Base-by-base conservation (phyloP, 2,113 vertebrate species). In the Amphiprion percula region DNA sequence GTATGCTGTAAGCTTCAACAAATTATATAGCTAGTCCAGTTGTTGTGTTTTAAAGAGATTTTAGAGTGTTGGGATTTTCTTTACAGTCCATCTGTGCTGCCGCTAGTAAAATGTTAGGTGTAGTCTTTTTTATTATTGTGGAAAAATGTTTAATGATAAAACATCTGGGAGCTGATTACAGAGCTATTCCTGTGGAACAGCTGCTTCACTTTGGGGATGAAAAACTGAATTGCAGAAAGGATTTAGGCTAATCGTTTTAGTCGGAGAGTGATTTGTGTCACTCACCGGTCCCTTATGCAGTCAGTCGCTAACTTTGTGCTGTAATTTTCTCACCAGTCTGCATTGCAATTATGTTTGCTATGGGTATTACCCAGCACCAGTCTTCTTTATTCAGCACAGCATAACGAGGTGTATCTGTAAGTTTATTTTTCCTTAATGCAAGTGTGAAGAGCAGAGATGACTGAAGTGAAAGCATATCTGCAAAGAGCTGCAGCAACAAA, bases 161-260 rank as follows among this genome's bases (percentile, higher is more conserved):
- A 87, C 90, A 84, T 87, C 79, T 87, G 88, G 69, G 59, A 74
- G 63, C n/a, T 83, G 80, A 94, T 93, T 91, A 91, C 52, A 93
- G 87, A 80, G 68, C 60, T 62, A 15, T 79, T 87, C 55, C 23
- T 53, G 67, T 44, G 65, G 49, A 87, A 89, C 89, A 93, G 87
- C 88, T 93, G 93, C 86, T 91, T 82, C n/a, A 73, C 66, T 74
- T 74, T 74, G 54, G 30, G 33, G 30, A 65, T 56, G 41, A 72
- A 65, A 82, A 75, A 78, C 54, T 68, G 68, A 86, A 84, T 80
- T 72, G 68, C 60, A 86, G 77, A 61, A 37, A 78, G 66, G 64
- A 84, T 83, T 85, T 74, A 54, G 58, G n/a, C 55, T 79, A 71
- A 88, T 87, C 16, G 3, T 75, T 86, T 85, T 72, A 80, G 76